Conservation (phyloP, 2,888 invertebrate species). For the Agrotis segetum region DNA sequence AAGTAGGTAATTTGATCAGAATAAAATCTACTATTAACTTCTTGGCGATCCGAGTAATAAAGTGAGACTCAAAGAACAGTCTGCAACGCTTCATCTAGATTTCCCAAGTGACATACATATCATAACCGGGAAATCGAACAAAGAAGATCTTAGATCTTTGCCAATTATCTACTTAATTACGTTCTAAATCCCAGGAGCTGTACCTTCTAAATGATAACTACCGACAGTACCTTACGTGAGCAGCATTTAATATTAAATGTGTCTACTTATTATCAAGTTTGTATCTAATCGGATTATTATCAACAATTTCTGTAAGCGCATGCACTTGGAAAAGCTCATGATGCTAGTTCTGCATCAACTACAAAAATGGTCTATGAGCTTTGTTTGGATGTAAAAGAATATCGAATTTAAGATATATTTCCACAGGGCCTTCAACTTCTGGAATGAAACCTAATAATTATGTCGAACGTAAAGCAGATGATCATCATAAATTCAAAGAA, state of each 20-base stretch:
- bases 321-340: no score
- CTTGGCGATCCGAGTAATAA: neutral
- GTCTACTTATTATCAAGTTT: conserved; percentile 2
- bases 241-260: neutral
- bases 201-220: conserved; percentile 2
- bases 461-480: no score
- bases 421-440: neutral
- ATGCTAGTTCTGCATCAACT: no score
- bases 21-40: neutral
- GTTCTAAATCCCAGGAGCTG: neutral
- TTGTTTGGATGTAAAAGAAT: neutral
- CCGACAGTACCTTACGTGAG: conserved; percentile 10
- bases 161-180: neutral
- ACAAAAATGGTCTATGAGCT: no score
- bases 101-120: neutral
- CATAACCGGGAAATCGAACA: conserved; percentile 13
- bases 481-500: no score
- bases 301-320: no score
- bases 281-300: neutral
- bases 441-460: no score
- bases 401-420: neutral
- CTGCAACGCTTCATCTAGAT: neutral
- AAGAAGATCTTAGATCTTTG: conserved; percentile 18
- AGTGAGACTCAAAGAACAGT: neutral
- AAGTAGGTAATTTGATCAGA: neutral